Conservation (phyloP, 2,888 invertebrate species). For the Halocaridina rubra region DNA sequence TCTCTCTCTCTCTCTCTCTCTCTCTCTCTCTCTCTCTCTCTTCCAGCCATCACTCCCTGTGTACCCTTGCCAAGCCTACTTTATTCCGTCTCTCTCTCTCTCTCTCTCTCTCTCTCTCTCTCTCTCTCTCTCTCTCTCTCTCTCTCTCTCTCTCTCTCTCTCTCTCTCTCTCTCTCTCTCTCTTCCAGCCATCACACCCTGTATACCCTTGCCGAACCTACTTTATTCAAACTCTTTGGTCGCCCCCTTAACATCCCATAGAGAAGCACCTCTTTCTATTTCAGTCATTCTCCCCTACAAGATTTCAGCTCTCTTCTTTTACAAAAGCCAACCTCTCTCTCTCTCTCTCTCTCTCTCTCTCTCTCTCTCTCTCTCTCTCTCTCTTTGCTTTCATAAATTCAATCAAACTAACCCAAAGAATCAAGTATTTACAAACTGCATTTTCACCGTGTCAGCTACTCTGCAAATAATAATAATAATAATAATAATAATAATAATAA, state of each 20-base stretch:
- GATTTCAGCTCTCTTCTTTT: neutral
- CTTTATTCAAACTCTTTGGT: neutral
- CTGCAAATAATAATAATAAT: neutral
- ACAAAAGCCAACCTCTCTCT: neutral
- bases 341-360: neutral
- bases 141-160: neutral
- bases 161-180: neutral
- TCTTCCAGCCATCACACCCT: neutral
- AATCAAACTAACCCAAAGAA: neutral
- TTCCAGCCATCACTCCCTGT: neutral
- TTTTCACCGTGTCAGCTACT: neutral
- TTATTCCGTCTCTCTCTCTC: neutral
- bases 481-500: neutral
- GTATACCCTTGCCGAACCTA: no score
- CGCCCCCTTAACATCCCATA: neutral
- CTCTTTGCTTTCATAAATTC: neutral
- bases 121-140: neutral
- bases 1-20: neutral
- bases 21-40: neutral
- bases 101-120: neutral
- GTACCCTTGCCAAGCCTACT: neutral
- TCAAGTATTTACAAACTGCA: neutral
- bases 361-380: constrained; percentile 10
- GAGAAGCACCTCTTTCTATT: neutral
- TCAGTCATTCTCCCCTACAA: no score